These are phyloP conservation scores for Morpho deidamia DNA, from an alignment of 2,888 invertebrate species.

Conservation along the genomic window DNA sequence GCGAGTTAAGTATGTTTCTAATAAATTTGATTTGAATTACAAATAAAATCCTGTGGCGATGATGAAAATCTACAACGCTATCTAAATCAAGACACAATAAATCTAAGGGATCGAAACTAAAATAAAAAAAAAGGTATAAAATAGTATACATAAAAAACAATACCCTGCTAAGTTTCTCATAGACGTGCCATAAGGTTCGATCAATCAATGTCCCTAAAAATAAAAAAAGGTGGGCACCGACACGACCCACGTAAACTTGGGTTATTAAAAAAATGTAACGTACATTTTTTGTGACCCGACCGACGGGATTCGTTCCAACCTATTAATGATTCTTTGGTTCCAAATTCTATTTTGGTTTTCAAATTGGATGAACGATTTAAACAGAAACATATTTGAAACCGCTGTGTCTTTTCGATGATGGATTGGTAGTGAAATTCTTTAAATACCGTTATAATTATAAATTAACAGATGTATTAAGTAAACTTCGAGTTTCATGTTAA, in stretches of 20 bases:
- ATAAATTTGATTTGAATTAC: constrained; percentile 5
- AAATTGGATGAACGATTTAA: constrained; percentile 23
- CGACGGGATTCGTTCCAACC: constrained; percentile 58
- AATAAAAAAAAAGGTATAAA: constrained; percentile 41
- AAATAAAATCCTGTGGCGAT: constrained; percentile 10
- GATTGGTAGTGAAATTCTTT: too few species aligned
- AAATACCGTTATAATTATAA: too few species aligned
- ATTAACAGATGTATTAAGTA: too few species aligned
- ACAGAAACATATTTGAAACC: constrained; percentile 23
- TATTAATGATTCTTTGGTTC: constrained; percentile 46
- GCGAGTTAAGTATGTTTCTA: not conserved
- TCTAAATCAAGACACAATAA: constrained; percentile 72
- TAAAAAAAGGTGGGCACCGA: constrained; percentile 63
- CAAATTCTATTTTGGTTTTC: constrained; percentile 43
- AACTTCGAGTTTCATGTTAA: too few species aligned
- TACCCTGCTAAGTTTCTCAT: constrained; percentile 64
- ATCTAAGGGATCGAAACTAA: constrained; percentile 44
- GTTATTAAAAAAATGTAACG: constrained; percentile 59
- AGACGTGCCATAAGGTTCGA: constrained; percentile 69
- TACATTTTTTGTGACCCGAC: constrained; percentile 54
- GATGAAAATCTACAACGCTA: constrained; percentile 29
- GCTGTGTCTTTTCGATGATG: constrained; percentile 6
- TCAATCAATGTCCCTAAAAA: constrained; percentile 74
- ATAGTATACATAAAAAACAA: constrained; percentile 55
- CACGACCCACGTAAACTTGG: constrained; percentile 72